These are phyloP conservation scores for Intellagama lesueurii DNA, from an alignment of 2,797 vertebrate genomes.

Conservation along the genomic window DNA sequence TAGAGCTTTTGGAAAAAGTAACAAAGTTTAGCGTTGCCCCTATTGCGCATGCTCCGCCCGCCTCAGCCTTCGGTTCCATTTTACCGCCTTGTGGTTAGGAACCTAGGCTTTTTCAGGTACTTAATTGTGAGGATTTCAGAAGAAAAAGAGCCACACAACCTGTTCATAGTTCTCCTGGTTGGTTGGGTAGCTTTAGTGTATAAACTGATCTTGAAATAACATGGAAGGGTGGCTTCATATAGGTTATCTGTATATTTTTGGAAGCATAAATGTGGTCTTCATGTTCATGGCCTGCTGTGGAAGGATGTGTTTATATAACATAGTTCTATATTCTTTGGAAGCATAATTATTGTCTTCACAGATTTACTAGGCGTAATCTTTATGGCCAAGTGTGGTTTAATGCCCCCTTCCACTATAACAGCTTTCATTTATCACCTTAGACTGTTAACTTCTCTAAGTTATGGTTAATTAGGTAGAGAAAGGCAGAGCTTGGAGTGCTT, in stretches of 20 bases:
- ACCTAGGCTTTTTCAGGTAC: neutral
- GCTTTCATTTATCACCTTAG: too few relatives aligned
- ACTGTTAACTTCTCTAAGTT: constrained; percentile 5
- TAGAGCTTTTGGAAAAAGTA: too few relatives aligned
- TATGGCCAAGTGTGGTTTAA: neutral
- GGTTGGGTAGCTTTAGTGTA: neutral
- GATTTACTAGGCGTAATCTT: neutral
- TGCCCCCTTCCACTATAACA: neutral
- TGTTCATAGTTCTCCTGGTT: neutral
- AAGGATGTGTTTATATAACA: neutral
- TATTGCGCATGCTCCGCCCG: too few relatives aligned
- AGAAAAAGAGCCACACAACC: neutral
- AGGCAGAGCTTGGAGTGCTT: neutral
- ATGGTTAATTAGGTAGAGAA: neutral
- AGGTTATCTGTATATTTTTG: neutral
- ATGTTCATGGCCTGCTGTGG: neutral
- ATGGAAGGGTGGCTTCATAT: neutral
- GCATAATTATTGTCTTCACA: neutral
- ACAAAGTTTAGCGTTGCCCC: too few relatives aligned
- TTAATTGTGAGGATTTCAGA: neutral
- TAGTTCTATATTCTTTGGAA: neutral
- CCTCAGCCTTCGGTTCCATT: too few relatives aligned
- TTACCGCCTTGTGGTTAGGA: too few relatives aligned
- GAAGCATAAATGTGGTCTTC: neutral
- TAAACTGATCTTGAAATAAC: neutral